phyloP scores from a whole-genome alignment of 2,888 invertebrate genomes.

The Meteorus cinctellus region DNA sequence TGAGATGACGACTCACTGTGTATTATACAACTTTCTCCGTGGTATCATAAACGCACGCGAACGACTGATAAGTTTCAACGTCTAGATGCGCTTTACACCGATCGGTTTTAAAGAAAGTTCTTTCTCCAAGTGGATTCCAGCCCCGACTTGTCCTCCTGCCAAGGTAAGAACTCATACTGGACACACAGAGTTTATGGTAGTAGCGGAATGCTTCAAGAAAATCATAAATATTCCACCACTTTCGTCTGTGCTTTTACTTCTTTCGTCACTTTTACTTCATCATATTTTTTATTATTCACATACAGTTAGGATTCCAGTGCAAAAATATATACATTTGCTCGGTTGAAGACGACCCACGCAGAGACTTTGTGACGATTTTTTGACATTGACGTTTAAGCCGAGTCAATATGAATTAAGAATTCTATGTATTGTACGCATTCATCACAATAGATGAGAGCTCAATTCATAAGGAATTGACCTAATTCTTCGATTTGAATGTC shows the following conservation, averaged over 20 bases:
- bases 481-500: too few species aligned
- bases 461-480: too few species aligned
- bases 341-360: too few species aligned
- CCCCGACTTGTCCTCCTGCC: constrained; percentile 29
- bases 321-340: too few species aligned
- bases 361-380: too few species aligned
- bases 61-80: constrained; percentile 30
- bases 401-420: too few species aligned
- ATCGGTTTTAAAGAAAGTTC: constrained; percentile 64
- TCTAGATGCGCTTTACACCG: constrained; percentile 39
- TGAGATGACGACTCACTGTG: not conserved
- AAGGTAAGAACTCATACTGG: not conserved
- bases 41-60: constrained; percentile 34
- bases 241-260: constrained; percentile 5
- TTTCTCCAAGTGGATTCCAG: constrained; percentile 54
- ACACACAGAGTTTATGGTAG: constrained; percentile 20
- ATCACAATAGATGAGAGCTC: too few species aligned
- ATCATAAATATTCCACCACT: constrained; percentile 26
- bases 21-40: constrained; percentile 20
- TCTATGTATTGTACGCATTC: too few species aligned
- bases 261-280: constrained; percentile 22
- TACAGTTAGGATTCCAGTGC: not conserved
- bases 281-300: not conserved
- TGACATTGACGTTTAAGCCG: too few species aligned
- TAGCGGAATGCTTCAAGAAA: constrained; percentile 23